phyloP scores from a whole-genome alignment of 1,140 invertebrate species.

The Tachypleus tridentatus region DNA sequence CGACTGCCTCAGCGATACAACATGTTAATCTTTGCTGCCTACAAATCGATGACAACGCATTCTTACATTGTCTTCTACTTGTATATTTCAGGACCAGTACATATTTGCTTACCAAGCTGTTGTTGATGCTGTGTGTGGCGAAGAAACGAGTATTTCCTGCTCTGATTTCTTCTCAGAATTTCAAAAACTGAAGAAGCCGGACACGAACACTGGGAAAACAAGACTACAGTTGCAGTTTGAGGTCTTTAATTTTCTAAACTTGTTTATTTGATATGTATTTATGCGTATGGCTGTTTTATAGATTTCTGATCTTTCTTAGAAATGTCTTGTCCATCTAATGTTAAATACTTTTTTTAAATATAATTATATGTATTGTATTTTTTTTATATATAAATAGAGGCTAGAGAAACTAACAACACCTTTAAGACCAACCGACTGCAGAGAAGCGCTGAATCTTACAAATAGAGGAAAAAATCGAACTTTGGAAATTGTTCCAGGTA shows the following conservation, averaged over 20 bases:
- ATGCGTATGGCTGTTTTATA: too few species aligned
- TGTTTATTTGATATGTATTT: too few species aligned
- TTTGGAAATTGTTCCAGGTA: conserved; percentile 10
- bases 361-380: background rate
- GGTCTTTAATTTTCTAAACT: background rate
- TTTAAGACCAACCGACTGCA: background rate
- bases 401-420: background rate
- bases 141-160: conserved; percentile 4
- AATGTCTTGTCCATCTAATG: background rate
- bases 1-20: too few species aligned
- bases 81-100: conserved; percentile 32
- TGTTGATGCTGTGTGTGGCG: conserved; percentile 33
- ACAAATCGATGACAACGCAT: too few species aligned
- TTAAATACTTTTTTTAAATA: background rate
- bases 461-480: conserved; percentile 11
- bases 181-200: background rate
- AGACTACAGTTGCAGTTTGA: background rate
- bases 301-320: too few species aligned
- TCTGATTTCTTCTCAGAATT: conserved; percentile 2
- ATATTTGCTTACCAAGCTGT: conserved; percentile 40
- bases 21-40: too few species aligned
- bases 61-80: too few species aligned
- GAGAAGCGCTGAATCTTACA: conserved; percentile 1
- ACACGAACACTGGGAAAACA: background rate
- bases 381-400: background rate